These are phyloP conservation scores for Bungarus multicinctus DNA, from an alignment of 2,113 vertebrate species.

Conservation along the genomic window DNA sequence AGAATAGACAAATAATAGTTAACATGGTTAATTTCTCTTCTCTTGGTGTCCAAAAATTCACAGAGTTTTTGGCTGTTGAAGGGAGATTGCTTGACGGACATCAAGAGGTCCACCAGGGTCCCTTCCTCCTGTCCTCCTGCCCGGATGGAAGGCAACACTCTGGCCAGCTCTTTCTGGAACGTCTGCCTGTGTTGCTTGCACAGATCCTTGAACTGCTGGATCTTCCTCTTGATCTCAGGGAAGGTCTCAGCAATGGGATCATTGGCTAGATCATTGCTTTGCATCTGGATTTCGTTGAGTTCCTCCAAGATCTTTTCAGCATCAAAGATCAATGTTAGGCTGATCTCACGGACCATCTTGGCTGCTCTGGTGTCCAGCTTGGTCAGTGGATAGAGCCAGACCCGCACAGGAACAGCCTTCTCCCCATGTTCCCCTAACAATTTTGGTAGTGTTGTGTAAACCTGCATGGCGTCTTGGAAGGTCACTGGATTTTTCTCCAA, in stretches of 20 bases:
- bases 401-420: conserved; percentile 58
- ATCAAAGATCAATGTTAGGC: background rate
- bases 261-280: conserved; percentile 52
- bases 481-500: background rate
- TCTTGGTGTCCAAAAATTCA: background rate
- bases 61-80: conserved; percentile 22
- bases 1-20: background rate
- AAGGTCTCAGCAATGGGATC: conserved; percentile 19
- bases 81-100: background rate
- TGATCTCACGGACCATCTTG: conserved; percentile 50
- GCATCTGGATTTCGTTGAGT: conserved; percentile 34
- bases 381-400: background rate
- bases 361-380: conserved; percentile 30
- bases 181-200: conserved; percentile 10
- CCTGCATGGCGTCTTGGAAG: conserved; percentile 20
- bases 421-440: conserved; percentile 39
- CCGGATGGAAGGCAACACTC: no score
- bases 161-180: background rate
- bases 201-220: conserved; percentile 8
- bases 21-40: background rate
- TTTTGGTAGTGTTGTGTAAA: conserved; percentile 54
- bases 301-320: conserved; percentile 28
- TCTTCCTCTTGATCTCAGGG: conserved; percentile 33
- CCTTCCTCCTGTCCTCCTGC: background rate
- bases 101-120: background rate